Evolutionary conservation across 2,113 vertebrate species (phyloP), one percentile per base, ranked within the genome.

Genomic region (Bungarus multicinctus): DNA sequence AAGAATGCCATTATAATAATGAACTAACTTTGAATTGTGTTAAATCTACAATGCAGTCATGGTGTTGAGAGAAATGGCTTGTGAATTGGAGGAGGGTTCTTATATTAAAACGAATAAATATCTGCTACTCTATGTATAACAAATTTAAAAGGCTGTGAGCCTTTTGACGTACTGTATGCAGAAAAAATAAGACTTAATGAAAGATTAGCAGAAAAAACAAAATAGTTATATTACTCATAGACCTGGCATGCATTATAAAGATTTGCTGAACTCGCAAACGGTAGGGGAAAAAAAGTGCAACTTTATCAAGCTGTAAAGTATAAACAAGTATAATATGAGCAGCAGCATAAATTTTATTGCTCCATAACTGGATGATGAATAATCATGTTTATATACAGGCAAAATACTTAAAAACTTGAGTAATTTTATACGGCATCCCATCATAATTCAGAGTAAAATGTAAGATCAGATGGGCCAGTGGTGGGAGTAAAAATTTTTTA

Each of bases 181-280:
- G 86, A 85, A 30, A 88, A 45, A 43, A 25, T 93, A 87, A 88
- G 69, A 87, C 25, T 58, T 93, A 14, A 91, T 74, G 23, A 60
- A 50, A 93, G 18, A 3, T 2, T 20, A 85, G 89, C 52, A 47
- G 88, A 85, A 57, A 39, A 54, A 81, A 69, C 87, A 27, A 30
- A n/a, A 92, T n/a, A 47, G 39, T 50, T 69, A 23, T 92, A 92
- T 92, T 92, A 89, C 57, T 92, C 91, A 81, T 7, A 81, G 87
- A 64, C 52, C 7, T 81, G 60, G 14, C 52, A 89, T 89, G 69
- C 89, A 57, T 60, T 57, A 92, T 47, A 85, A 89, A 92, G 60
- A 92, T 92, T 92, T 89, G 87, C 64, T 89, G 64, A 85, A 89
- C 64, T 92, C 18, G 91, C 18, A 53, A 25, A 20, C 3, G 64